Base-by-base conservation (phyloP, 64 coral and sea anemone genomes). In the Actinia tenebrosa region DNA sequence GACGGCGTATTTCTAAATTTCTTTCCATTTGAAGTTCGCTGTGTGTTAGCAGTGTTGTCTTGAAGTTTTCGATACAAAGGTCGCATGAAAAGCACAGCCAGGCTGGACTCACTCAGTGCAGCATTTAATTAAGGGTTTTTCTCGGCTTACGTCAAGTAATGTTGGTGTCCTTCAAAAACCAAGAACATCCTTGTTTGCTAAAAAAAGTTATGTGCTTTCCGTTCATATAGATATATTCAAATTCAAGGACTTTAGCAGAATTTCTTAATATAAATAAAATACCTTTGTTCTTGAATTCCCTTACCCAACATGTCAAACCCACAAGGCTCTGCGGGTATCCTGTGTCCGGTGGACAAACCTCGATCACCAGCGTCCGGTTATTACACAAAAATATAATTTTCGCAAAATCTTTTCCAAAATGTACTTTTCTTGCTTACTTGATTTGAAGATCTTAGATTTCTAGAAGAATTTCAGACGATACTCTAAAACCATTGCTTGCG, bases 1-100 rank as follows among this genome's bases (percentile, higher is more conserved):
- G 90, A 52, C 77, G 56, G 17, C 90, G 90, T 25, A 82, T 66
- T 25, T 81, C 50, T 16, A 92, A 61, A 4, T 83, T 60, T 87
- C 59, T 87, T 1, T 92, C 85, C 90, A 92, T 92, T 78, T 85
- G 79, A 83, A 75, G 1, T 43, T 75, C 0, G 25, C 8, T 75
- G 10, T 30, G 30, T 37, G 30, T 10, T 66, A 23, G 63, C n/a
- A 66, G 20, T 23, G 19, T 66, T 66, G 63, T 66, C 63, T 66
- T 66, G 63, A 7, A n/a, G 22, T 66, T 66, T 23, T 7, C 19
- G 22, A n/a, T 7, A 66, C 63, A 66, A 66, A 66, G 63, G 22
- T 66, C 63, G n/a, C 63, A 66, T 66, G 20, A 66, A 10, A 66
- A n/a, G 60, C 63, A 66, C 63, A 66, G 63, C 20, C 15, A n/a